phyloP scores from a whole-genome alignment of 1,140 invertebrate species.

The Trialeurodes vaporariorum region DNA sequence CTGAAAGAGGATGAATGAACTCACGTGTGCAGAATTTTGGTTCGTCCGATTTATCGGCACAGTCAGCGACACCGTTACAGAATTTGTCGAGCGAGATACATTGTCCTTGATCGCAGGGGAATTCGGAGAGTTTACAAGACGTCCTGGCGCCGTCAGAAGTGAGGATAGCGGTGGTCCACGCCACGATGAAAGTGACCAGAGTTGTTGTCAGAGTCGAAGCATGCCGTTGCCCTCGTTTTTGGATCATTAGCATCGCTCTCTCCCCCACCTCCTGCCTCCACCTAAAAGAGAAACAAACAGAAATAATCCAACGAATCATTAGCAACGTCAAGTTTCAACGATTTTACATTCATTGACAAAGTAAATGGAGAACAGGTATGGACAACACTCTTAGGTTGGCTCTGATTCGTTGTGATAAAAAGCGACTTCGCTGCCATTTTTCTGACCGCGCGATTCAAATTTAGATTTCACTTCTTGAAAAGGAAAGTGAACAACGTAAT shows the following conservation, averaged over 20 bases:
- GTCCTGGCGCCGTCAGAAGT: not conserved
- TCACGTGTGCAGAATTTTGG: slow-evolving; percentile 63
- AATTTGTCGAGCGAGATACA: slow-evolving; percentile 62
- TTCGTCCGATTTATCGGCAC: slow-evolving; percentile 65
- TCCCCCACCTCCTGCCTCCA: not conserved
- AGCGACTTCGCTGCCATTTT: too few species aligned
- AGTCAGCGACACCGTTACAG: slow-evolving; percentile 68
- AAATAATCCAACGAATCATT: too few species aligned
- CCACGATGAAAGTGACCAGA: not conserved
- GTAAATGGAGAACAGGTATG: not conserved
- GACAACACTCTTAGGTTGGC: too few species aligned
- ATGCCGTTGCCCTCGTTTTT: too few species aligned
- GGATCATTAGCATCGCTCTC: too few species aligned
- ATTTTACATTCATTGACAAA: not conserved
- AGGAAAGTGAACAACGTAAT: too few species aligned
- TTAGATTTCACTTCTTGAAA: too few species aligned
- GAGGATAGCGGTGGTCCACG: not conserved
- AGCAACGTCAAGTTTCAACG: not conserved
- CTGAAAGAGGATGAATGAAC: too few species aligned
- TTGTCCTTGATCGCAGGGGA: slow-evolving; percentile 50
- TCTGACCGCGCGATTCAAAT: too few species aligned
- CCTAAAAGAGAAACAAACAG: too few species aligned
- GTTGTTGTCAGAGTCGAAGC: too few species aligned
- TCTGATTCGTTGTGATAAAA: too few species aligned
- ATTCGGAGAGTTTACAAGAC: slow-evolving; percentile 43